A percentile compares a stretch with the other conserved stretches of the same genome.
These are phyloP conservation scores for Cricetomys ansorgei DNA, from an alignment of 2,113 vertebrate genomes.

Conservation along the genomic window DNA sequence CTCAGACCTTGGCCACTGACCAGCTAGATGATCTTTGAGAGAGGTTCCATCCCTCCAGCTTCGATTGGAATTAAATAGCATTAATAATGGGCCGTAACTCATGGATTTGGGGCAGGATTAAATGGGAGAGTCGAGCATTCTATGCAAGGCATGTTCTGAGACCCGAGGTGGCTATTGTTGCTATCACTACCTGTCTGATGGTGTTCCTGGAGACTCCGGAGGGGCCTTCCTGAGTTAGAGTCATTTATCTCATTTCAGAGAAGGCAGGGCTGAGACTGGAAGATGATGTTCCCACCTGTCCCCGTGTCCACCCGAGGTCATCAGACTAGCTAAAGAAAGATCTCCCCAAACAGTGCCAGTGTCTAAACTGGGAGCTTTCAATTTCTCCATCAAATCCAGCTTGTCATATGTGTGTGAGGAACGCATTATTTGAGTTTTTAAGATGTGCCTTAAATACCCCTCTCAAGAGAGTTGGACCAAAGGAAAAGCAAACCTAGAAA, in stretches of 20 bases:
- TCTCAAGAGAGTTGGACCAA: not conserved
- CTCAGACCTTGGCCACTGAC: not conserved
- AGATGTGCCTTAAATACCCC: not conserved
- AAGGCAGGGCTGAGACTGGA: not conserved
- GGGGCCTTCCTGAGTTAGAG: not conserved
- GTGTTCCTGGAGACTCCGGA: not conserved
- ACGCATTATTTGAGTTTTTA: not conserved
- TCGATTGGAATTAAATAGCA: not conserved
- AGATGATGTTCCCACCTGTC: not conserved
- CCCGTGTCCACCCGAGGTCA: not conserved
- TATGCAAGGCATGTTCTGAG: not conserved
- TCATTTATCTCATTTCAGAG: not conserved
- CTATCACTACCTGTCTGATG: not conserved
- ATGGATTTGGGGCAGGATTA: not conserved
- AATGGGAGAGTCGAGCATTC: not conserved
- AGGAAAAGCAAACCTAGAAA: not conserved
- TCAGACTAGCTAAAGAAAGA: not conserved
- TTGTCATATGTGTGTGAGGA: not conserved
- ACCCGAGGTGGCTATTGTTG: not conserved
- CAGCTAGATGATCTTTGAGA: not conserved
- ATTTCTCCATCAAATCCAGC: not conserved
- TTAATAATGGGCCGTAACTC: not conserved
- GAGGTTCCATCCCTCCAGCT: not conserved
- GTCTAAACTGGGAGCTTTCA: not conserved
- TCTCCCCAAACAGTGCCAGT: accelerated